phyloP scores from a whole-genome alignment of 2,113 vertebrate genomes.

The Oxyura jamaicensis region DNA sequence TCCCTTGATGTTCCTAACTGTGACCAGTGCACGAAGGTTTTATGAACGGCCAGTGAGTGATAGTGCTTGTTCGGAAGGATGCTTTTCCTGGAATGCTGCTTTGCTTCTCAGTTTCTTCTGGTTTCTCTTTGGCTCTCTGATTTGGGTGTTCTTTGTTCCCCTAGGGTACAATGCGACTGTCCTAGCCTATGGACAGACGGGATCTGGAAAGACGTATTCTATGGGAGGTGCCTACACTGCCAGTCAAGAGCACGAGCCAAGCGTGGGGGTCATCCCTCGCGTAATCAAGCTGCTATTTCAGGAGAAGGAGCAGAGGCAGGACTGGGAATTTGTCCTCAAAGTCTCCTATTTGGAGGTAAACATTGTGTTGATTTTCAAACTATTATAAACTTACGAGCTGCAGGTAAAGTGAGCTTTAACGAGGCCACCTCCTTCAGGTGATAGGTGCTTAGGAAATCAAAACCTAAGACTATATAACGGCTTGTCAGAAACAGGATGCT shows the following conservation, averaged over 20 bases:
- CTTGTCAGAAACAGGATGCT: not conserved
- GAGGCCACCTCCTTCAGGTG: not conserved
- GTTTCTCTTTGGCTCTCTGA: not conserved
- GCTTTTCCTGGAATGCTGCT: not conserved
- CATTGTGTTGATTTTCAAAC: not conserved
- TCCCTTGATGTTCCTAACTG: fast-evolving
- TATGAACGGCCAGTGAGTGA: fast-evolving
- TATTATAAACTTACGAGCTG: not conserved
- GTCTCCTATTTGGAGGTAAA: constrained; percentile 95
- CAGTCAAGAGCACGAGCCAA: constrained; percentile 86
- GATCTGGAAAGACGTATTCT: constrained; percentile 95
- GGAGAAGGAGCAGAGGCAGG: constrained; percentile 80
- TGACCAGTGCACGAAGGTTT: not conserved
- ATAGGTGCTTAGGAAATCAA: not conserved
- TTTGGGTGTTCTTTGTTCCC: not conserved
- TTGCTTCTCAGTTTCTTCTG: not conserved
- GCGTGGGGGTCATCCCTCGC: constrained; percentile 91
- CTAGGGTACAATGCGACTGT: constrained; percentile 94
- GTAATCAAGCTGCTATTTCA: constrained; percentile 88
- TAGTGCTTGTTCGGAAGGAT: not conserved
- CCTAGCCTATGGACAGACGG: constrained; percentile 94
- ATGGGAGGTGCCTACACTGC: constrained; percentile 95
- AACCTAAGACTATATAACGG: fast-evolving
- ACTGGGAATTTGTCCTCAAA: constrained; percentile 83
- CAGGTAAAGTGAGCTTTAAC: not conserved